phyloP scores from a whole-genome alignment of 1,140 invertebrate genomes.

The Drosophila sturtevanti region DNA sequence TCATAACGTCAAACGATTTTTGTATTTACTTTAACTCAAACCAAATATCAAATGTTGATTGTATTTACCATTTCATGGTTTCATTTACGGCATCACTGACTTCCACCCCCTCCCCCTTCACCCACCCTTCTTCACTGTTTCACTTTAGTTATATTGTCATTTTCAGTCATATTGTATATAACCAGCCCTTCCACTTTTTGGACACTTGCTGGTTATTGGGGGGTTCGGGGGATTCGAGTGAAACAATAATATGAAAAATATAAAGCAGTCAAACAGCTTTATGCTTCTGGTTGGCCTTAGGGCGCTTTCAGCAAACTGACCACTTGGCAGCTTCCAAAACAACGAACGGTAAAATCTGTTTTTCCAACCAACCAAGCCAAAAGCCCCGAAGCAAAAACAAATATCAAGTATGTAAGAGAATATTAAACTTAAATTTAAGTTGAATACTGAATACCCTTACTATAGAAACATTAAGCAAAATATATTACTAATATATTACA shows the following conservation, averaged over 20 bases:
- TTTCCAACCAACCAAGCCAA: conserved; percentile 32
- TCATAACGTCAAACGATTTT: conserved; percentile 45
- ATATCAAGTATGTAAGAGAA: background rate
- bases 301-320: conserved; percentile 44
- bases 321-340: conserved; percentile 56
- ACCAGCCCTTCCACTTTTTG: conserved; percentile 38
- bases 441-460: background rate
- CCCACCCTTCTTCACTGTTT: conserved; percentile 3
- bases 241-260: conserved; percentile 62
- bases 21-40: conserved; percentile 46
- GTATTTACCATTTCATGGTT: conserved; percentile 67
- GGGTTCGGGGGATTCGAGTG: background rate
- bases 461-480: background rate
- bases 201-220: conserved; percentile 7
- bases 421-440: too few species aligned
- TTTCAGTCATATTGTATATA: conserved; percentile 54
- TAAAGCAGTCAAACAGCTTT: conserved; percentile 43
- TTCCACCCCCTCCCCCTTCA: background rate
- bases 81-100: conserved; percentile 41
- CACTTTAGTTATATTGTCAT: conserved; percentile 55
- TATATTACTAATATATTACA: too few species aligned
- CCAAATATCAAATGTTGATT: conserved; percentile 64
- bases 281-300: conserved; percentile 22
- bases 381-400: conserved; percentile 26
- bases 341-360: conserved; percentile 52